Evolutionary conservation across 2,113 vertebrate genomes (phyloP).

Genomic region (Cyphomyrus discorhynchus): DNA sequence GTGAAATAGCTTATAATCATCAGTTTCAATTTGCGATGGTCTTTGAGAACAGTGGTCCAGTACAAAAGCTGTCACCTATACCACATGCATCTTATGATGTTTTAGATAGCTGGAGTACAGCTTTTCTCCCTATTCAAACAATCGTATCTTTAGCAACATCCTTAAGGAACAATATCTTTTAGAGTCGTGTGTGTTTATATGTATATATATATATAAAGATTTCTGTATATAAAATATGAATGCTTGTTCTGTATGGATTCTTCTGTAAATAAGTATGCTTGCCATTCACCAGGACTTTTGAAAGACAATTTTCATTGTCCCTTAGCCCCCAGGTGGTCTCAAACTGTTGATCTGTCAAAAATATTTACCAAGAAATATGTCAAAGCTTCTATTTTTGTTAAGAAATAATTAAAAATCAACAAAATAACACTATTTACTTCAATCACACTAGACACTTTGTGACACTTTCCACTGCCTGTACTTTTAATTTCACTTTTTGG

Average conservation of each 20-base stretch:
- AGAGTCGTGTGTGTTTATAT: not conserved
- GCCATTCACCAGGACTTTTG: conserved; percentile 44
- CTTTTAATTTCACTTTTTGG: conserved; percentile 37
- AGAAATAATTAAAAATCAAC: conserved; percentile 53
- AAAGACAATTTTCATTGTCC: not conserved
- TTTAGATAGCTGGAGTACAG: not conserved
- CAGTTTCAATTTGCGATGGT: not conserved
- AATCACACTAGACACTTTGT: conserved; percentile 64
- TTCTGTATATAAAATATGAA: conserved; percentile 24
- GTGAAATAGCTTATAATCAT: not conserved
- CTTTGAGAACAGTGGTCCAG: not conserved
- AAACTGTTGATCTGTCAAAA: not conserved
- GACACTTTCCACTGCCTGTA: conserved; percentile 47
- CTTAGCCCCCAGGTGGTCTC: not conserved
- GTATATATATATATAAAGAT: not conserved
- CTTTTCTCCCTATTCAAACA: not conserved
- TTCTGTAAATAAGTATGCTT: conserved; percentile 39
- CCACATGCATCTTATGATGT: not conserved
- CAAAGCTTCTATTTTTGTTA: conserved; percentile 73
- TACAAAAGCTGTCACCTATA: not conserved
- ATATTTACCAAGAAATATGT: conserved; percentile 57
- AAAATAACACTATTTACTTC: conserved; percentile 55
- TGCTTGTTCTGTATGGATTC: conserved; percentile 48
- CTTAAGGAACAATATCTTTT: not conserved
- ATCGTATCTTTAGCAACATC: not conserved